Percentiles rank a stretch among this genome's conserved stretches.
These are phyloP conservation scores for Plecturocebus donacophilus DNA, from an alignment of 2,113 vertebrate genomes.

Conservation along the genomic window DNA sequence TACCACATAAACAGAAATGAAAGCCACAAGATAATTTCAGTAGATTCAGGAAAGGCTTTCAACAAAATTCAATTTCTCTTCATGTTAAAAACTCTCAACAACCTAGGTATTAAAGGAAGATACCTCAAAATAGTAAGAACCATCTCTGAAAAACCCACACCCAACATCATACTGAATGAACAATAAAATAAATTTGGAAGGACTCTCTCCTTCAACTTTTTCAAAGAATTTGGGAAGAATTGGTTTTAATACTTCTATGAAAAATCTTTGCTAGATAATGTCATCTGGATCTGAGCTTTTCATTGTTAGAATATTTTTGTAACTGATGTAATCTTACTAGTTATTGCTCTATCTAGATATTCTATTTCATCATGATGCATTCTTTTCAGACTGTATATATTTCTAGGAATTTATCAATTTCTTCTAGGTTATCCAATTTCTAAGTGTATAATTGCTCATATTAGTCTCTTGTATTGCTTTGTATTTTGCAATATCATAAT, in stretches of 20 bases:
- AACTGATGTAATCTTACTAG: neutral
- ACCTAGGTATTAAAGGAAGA: neutral
- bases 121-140: neutral
- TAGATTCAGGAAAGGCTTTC: neutral
- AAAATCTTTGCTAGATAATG: neutral
- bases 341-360: neutral
- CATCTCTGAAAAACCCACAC: neutral
- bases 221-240: neutral
- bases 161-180: neutral
- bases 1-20: neutral
- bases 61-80: neutral
- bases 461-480: neutral
- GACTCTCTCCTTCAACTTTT: neutral
- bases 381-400: neutral
- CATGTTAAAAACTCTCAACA: neutral
- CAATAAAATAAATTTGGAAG: neutral
- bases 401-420: neutral
- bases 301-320: neutral
- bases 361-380: neutral
- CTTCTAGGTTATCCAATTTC: neutral
- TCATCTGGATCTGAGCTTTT: neutral
- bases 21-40: neutral
- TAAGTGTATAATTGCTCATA: neutral
- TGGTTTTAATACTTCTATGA: neutral
- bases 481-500: neutral